Evolutionary conservation across 2,113 vertebrate species (phyloP).

Genomic region (Heptranchias perlo): DNA sequence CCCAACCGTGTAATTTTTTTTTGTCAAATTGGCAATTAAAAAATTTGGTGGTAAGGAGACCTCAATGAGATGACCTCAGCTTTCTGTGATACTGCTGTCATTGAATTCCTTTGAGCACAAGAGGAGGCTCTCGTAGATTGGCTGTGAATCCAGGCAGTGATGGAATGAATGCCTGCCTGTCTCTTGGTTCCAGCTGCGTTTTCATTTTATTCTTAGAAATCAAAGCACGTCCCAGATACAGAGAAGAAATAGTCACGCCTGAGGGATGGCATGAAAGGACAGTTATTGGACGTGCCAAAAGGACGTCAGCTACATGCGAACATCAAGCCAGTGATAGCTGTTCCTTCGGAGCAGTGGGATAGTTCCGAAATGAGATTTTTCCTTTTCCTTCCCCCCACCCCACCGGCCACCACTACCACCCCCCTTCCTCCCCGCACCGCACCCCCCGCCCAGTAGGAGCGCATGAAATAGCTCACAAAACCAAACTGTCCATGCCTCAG

Average conservation of each 20-base stretch:
- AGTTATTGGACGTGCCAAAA: conserved; percentile 47
- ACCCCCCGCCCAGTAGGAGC: neutral
- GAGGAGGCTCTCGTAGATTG: neutral
- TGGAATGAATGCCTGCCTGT: neutral
- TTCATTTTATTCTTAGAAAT: neutral
- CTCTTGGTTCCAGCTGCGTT: neutral
- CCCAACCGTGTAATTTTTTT: neutral
- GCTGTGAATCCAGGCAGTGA: neutral
- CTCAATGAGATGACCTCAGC: neutral
- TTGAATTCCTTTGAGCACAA: neutral
- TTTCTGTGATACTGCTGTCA: neutral
- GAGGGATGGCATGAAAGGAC: conserved; percentile 42
- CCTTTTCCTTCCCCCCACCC: neutral
- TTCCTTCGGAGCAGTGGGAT: conserved; percentile 45
- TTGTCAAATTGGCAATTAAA: neutral
- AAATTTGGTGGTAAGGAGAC: neutral
- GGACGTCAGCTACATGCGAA: conserved; percentile 43
- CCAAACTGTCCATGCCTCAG: conserved; percentile 39
- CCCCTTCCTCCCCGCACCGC: no score
- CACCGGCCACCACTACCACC: neutral
- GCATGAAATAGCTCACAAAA: neutral
- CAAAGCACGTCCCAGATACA: neutral
- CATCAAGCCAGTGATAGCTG: conserved; percentile 41
- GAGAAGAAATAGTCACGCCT: conserved; percentile 39
- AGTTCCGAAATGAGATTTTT: conserved; percentile 40